Evolutionary conservation across 2,113 vertebrate species (phyloP), one percentile per base, ranked within the genome.

Genomic region (Lophotis ruficrista): DNA sequence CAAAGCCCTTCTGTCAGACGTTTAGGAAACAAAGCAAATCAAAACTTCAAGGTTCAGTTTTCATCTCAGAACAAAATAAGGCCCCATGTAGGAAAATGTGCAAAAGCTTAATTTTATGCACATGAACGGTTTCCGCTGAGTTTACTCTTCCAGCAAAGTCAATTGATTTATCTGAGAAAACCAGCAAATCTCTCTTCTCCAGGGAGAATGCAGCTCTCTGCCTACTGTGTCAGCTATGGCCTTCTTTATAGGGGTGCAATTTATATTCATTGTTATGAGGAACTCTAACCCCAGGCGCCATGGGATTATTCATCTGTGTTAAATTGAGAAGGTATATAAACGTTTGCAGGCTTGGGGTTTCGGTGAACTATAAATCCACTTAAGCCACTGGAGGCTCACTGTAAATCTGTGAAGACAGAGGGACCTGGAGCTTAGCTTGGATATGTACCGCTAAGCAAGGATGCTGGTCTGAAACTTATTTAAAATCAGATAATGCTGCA

Each of bases 111-210:
- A 83, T 85, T 90, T 73, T 45, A 18, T 31, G 56, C 23, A 61
- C 45, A 18, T 0, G 12, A 93, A 30, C 62, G 54, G 43, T 11
- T 90, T 70, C 90, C 33, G 28, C 81, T 7, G 75, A 85, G 61
- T 65, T 89, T 48, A 72, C 66, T 87, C 91, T 69, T 65, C 68
- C 91, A 83, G 75, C 38, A 73, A 57, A 86, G 68, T 31, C 87
- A 86, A 94, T 90, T 91, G 96, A 96, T 95, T 88, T 94, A 69
- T 89, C 75, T 24, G 80, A 86, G 91, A 41, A 58, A 78, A 89
- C 68, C 54, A 89, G 68, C 68, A 86, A 86, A 83, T 86, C 90
- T 62, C 84, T 83, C 28, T 33, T 50, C 96, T 86, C 89, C 5
- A 1, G 91, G 93, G 96, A 94, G 61, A 9, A 66, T 2, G 57